phyloP scores from a whole-genome alignment of 1,140 invertebrate species.

The Fopius arisanus region DNA sequence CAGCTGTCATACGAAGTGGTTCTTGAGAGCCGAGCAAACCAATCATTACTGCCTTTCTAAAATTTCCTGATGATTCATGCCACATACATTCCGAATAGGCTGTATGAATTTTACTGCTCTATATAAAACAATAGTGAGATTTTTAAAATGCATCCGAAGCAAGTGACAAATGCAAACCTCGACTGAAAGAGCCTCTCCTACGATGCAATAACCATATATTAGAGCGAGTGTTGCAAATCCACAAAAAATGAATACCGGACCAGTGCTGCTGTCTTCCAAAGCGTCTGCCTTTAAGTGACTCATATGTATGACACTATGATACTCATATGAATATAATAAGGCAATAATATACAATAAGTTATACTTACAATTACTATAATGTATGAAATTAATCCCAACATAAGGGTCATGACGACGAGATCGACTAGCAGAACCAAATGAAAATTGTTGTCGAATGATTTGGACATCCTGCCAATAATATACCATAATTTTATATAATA shows the following conservation, averaged over 20 bases:
- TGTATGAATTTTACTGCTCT: conserved; percentile 32
- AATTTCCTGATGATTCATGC: conserved; percentile 29
- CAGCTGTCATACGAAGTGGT: conserved; percentile 34
- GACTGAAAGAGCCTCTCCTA: conserved; percentile 39
- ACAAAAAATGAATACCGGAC: conserved; percentile 19
- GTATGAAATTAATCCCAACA: conserved; percentile 38
- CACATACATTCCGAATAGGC: conserved; percentile 30
- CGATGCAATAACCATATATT: conserved; percentile 40
- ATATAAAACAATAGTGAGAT: neutral
- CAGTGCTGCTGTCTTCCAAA: neutral
- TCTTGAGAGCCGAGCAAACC: conserved; percentile 28
- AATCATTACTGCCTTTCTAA: conserved; percentile 28
- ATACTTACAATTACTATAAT: conserved; percentile 35
- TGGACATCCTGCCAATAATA: conserved; percentile 38
- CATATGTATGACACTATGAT: too few relatives aligned
- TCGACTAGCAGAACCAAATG: conserved; percentile 39
- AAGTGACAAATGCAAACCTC: conserved; percentile 34
- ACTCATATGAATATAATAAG: too few relatives aligned
- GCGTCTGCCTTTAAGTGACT: conserved; percentile 27
- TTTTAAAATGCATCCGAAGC: too few relatives aligned
- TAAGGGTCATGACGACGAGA: conserved; percentile 35
- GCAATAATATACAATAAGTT: neutral
- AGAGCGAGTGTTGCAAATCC: conserved; percentile 32
- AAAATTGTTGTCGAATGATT: conserved; percentile 36
- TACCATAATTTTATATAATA: neutral